Percentiles rank a stretch among this genome's conserved stretches.
Evolutionary conservation across 2,797 vertebrate genomes (phyloP).

Genomic region (Lepus townsendii): DNA sequence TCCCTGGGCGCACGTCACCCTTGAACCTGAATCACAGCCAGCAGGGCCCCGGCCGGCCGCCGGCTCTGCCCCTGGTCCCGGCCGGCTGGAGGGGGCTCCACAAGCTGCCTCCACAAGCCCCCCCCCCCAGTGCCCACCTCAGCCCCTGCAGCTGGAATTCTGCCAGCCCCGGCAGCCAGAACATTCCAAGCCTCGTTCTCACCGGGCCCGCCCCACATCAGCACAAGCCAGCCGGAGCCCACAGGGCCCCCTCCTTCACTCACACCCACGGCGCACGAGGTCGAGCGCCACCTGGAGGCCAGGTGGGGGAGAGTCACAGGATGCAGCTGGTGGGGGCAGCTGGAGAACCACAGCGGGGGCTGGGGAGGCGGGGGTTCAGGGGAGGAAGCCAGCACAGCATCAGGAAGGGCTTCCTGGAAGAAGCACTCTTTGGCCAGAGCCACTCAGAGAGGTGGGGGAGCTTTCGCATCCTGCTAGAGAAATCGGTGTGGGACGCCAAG

Average conservation of each 20-base stretch:
- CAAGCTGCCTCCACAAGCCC: background rate
- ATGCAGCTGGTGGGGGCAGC: no score
- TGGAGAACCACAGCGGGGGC: no score
- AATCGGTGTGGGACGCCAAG: background rate
- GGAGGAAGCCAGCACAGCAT: background rate
- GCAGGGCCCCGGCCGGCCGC: background rate
- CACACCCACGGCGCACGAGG: fast-evolving
- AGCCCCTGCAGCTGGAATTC: background rate
- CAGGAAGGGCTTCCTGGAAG: background rate
- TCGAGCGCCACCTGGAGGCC: fast-evolving
- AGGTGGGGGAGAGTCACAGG: no score
- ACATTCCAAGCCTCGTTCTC: background rate
- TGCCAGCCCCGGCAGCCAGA: background rate
- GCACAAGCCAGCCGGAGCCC: background rate
- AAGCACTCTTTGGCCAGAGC: background rate
- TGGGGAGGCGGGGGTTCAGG: no score
- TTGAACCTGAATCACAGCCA: no score
- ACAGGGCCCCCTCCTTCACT: fast-evolving
- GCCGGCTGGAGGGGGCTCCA: background rate
- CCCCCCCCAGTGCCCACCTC: background rate
- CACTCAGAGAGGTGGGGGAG: background rate
- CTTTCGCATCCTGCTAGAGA: no score
- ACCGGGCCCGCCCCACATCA: background rate
- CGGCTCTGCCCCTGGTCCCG: background rate
- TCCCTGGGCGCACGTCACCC: no score